These are phyloP conservation scores for Drosophila bocki DNA, from an alignment of 1,140 invertebrate species.

Conservation along the genomic window DNA sequence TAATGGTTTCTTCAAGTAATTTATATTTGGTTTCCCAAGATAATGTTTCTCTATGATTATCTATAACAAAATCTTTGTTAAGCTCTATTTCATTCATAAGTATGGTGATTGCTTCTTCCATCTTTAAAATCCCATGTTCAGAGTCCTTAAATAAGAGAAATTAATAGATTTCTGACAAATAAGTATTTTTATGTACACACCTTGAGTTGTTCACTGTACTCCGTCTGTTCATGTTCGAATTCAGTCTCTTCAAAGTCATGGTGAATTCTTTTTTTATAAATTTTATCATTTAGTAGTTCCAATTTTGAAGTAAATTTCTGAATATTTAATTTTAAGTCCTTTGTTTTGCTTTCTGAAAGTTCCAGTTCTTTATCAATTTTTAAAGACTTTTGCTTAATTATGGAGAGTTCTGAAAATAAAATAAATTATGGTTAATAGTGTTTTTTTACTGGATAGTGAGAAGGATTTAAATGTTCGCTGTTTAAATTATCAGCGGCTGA, in stretches of 20 bases:
- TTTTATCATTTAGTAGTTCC: constrained; percentile 87
- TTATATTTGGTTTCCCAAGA: constrained; percentile 93
- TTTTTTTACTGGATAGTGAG: background rate
- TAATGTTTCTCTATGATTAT: constrained; percentile 89
- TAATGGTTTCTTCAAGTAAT: constrained; percentile 89
- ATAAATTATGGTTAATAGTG: background rate
- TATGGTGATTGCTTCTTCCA: constrained; percentile 89
- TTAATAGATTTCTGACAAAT: constrained; percentile 43
- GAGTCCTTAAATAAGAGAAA: constrained; percentile 85
- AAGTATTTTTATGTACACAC: constrained; percentile 78
- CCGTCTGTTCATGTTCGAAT: constrained; percentile 86
- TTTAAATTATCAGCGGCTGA: no score
- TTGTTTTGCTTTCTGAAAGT: constrained; percentile 86
- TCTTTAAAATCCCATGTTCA: constrained; percentile 88
- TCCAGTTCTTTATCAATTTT: constrained; percentile 89
- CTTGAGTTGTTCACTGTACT: constrained; percentile 86
- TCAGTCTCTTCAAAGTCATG: constrained; percentile 88
- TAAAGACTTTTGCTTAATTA: constrained; percentile 91
- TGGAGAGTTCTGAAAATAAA: constrained; percentile 87
- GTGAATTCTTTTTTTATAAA: constrained; percentile 87
- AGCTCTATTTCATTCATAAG: constrained; percentile 88
- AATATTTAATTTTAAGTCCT: constrained; percentile 87
- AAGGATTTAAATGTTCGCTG: no score
- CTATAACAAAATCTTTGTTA: constrained; percentile 87
- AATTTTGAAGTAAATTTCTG: constrained; percentile 87